Percentiles rank a stretch among this genome's conserved stretches.
Conservation (phyloP, 1,140 invertebrate species). For the Aphaenogaster ashmeadi region DNA sequence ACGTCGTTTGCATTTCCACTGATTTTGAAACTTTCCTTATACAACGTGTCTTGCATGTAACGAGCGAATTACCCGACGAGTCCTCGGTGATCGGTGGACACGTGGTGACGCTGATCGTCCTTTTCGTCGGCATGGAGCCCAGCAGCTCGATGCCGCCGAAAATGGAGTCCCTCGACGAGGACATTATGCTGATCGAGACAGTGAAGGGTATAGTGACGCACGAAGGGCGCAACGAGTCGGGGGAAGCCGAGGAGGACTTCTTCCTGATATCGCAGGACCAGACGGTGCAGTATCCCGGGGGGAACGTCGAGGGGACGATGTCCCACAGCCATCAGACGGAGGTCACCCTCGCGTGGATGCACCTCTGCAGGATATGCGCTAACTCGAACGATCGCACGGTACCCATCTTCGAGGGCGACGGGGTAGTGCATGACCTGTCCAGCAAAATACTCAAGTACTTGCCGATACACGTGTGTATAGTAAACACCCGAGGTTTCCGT, state of each 20-base stretch:
- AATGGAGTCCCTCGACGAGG: slow-evolving; percentile 60
- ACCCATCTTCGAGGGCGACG: slow-evolving; percentile 88
- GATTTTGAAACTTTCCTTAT: background rate
- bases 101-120: background rate
- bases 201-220: slow-evolving; percentile 61
- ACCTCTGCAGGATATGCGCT: slow-evolving; percentile 88
- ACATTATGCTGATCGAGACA: slow-evolving; percentile 67
- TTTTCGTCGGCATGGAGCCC: slow-evolving; percentile 63
- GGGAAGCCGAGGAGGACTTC: slow-evolving; percentile 60
- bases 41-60: background rate
- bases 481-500: background rate
- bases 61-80: background rate
- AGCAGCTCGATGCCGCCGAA: slow-evolving; percentile 26
- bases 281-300: background rate
- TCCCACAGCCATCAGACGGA: background rate
- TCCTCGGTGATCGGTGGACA: background rate
- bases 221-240: slow-evolving; percentile 21
- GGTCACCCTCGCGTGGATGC: slow-evolving; percentile 32
- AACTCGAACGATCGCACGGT: slow-evolving; percentile 86
- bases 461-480: slow-evolving; percentile 87
- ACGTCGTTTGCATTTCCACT: background rate
- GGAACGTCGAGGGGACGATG: slow-evolving; percentile 32
- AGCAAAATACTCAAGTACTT: slow-evolving; percentile 89
- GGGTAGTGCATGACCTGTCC: slow-evolving; percentile 86
- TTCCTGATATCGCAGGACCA: slow-evolving; percentile 63